Percentiles rank a stretch among this genome's conserved stretches.
Evolutionary conservation across 2,113 vertebrate genomes (phyloP).

Genomic region (Apeltes quadracus): DNA sequence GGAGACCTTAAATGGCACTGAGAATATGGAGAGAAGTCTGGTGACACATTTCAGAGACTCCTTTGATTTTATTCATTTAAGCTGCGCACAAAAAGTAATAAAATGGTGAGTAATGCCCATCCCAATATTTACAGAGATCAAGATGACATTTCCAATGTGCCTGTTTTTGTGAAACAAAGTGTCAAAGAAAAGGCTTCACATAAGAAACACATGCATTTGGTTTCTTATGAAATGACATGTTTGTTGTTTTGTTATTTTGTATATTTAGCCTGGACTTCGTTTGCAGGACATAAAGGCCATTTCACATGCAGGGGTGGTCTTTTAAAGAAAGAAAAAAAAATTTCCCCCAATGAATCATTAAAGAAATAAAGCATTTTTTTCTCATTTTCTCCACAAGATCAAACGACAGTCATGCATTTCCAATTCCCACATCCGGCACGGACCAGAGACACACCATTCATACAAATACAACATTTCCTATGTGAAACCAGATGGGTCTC

Average conservation of each 20-base stretch:
- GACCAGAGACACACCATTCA: background rate
- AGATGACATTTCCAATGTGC: background rate
- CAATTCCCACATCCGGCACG: constrained; percentile 2
- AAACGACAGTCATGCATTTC: constrained; percentile 12
- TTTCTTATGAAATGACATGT: background rate
- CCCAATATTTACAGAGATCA: background rate
- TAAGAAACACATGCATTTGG: background rate
- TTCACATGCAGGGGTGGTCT: background rate
- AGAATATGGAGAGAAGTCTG: background rate
- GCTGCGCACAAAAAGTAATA: background rate
- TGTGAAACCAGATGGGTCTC: background rate
- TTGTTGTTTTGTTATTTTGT: background rate
- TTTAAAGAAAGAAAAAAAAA: constrained; percentile 19
- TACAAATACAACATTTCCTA: constrained; percentile 1
- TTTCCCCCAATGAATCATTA: constrained; percentile 25
- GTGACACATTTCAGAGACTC: background rate
- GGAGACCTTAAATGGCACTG: background rate
- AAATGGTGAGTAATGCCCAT: background rate
- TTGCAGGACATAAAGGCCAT: constrained; percentile 14
- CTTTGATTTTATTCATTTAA: background rate
- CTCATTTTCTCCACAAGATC: constrained; percentile 6
- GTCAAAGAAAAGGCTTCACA: background rate
- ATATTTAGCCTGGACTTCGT: background rate
- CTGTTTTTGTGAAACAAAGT: background rate
- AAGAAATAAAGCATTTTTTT: background rate